phyloP scores from a whole-genome alignment of 2,888 invertebrate genomes.

The Chromoteleia sp. region DNA sequence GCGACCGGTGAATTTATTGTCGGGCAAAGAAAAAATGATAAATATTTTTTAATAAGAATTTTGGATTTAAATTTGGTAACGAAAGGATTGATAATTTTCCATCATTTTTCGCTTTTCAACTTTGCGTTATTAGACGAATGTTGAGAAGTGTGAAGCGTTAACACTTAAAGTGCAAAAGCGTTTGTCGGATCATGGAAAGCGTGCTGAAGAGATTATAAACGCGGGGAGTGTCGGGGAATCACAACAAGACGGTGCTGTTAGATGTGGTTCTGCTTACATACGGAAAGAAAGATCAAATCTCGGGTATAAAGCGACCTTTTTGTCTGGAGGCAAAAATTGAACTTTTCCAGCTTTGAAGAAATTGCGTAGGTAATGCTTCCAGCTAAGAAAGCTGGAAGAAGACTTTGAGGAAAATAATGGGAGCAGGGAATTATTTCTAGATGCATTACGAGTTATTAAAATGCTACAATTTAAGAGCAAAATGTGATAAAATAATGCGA shows the following conservation, averaged over 20 bases:
- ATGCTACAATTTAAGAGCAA: too few species aligned
- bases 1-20: too few species aligned
- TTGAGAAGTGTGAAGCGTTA: neutral
- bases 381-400: conserved; percentile 18
- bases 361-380: conserved; percentile 16
- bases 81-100: too few species aligned
- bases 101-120: neutral
- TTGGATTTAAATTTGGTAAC: too few species aligned
- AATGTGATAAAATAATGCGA: too few species aligned
- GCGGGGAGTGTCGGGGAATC: conserved; percentile 12
- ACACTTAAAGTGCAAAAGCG: conserved; percentile 11
- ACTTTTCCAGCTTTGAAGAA: conserved; percentile 21
- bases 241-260: conserved; percentile 19
- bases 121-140: neutral
- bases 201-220: conserved; percentile 9
- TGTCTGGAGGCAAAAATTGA: conserved; percentile 35
- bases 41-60: too few species aligned
- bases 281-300: conserved; percentile 52
- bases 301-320: conserved; percentile 9
- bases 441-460: too few species aligned
- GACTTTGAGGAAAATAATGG: conserved; percentile 5
- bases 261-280: conserved; percentile 43
- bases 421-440: conserved; percentile 1
- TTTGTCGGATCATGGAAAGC: conserved; percentile 18
- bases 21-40: too few species aligned